A percentile compares a stretch with the other conserved stretches of the same genome.
These are phyloP conservation scores for Macropodus opercularis DNA, from an alignment of 2,797 vertebrate species.

Conservation along the genomic window DNA sequence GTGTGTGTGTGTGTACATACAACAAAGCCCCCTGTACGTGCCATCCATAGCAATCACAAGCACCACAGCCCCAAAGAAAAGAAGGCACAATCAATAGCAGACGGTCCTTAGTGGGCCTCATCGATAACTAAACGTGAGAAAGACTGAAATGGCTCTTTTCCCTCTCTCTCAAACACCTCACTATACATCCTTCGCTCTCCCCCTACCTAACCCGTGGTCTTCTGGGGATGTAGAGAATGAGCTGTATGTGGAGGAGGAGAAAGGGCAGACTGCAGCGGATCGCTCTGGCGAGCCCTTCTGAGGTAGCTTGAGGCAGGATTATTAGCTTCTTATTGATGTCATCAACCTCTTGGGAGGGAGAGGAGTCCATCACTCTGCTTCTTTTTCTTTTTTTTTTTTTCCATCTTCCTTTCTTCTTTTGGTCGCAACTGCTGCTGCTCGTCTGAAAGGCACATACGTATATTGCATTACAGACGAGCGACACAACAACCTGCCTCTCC, in stretches of 20 bases:
- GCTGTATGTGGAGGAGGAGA: conserved; percentile 63
- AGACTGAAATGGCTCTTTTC: conserved; percentile 70
- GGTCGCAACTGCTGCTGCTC: conserved; percentile 42
- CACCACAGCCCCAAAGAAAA: conserved; percentile 68
- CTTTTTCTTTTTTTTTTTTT: conserved; percentile 44
- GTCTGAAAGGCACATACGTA: conserved; percentile 61
- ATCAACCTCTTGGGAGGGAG: conserved; percentile 74
- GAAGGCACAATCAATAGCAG: conserved; percentile 78
- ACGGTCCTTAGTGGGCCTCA: conserved; percentile 72
- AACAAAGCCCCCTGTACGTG: conserved; percentile 66
- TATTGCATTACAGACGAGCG: conserved; percentile 63
- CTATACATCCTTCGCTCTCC: conserved; percentile 44
- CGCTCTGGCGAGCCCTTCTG: conserved; percentile 63
- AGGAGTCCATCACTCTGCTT: conserved; percentile 68
- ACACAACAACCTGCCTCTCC: conserved; percentile 52
- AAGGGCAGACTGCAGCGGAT: conserved; percentile 68
- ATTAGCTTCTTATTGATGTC: conserved; percentile 84
- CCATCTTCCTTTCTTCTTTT: too few relatives aligned
- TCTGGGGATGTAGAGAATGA: conserved; percentile 59
- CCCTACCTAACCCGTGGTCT: conserved; percentile 52
- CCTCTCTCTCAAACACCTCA: conserved; percentile 54
- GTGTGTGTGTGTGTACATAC: conserved; percentile 10
- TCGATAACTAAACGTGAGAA: conserved; percentile 79
- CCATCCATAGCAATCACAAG: conserved; percentile 76
- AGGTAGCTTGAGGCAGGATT: conserved; percentile 77